Conservation (phyloP, 2,113 vertebrate species). For the Reinhardtius hippoglossoides region DNA sequence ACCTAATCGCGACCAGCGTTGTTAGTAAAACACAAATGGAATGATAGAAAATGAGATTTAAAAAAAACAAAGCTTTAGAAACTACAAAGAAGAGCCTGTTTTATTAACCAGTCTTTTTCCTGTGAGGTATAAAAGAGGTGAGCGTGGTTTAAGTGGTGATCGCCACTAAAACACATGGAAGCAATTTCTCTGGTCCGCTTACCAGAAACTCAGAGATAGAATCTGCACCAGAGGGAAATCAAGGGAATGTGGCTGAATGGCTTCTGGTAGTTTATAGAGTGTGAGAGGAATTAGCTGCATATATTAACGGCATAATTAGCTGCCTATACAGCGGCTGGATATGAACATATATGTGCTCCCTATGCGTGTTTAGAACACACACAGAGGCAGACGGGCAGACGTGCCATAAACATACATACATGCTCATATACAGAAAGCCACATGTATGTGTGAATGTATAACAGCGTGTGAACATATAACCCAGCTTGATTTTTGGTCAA, state of each 20-base stretch:
- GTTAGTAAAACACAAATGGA: neutral
- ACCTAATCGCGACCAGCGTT: neutral
- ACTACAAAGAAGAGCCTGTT: conserved; percentile 16
- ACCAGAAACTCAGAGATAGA: conserved; percentile 61
- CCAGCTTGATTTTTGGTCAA: conserved; percentile 52
- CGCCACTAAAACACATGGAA: conserved; percentile 69
- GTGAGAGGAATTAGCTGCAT: conserved; percentile 57
- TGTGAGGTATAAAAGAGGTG: conserved; percentile 17
- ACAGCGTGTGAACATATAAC: conserved; percentile 53
- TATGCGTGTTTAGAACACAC: conserved; percentile 46
- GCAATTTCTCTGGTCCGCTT: conserved; percentile 58
- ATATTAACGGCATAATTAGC: conserved; percentile 7
- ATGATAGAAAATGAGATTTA: neutral
- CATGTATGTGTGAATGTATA: conserved; percentile 39
- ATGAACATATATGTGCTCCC: conserved; percentile 55
- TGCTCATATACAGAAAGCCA: conserved; percentile 26
- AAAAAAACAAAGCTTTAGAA: conserved; percentile 23
- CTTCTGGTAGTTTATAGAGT: conserved; percentile 63
- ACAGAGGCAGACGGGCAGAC: conserved; percentile 42
- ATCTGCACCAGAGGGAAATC: conserved; percentile 65
- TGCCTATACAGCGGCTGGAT: conserved; percentile 45
- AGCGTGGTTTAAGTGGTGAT: conserved; percentile 25
- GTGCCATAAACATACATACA: conserved; percentile 21
- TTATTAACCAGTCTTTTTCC: conserved; percentile 29
- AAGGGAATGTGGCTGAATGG: conserved; percentile 42